Evolutionary conservation across 2,888 invertebrate genomes (phyloP).

Genomic region (Graphium colonna): DNA sequence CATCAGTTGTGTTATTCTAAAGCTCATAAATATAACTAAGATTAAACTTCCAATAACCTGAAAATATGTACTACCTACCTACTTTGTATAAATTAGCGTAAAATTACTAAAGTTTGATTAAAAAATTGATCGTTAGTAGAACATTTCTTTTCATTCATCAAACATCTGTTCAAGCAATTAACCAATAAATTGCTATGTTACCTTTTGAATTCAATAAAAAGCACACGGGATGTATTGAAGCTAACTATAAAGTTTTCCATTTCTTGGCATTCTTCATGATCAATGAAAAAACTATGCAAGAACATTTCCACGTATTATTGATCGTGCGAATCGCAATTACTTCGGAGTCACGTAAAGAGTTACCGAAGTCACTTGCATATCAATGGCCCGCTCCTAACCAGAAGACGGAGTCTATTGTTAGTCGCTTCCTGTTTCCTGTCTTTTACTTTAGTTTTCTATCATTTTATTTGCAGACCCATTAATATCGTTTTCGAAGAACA

Average conservation of each 20-base stretch:
- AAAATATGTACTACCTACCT: no score
- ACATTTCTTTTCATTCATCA: no score
- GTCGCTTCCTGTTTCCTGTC: constrained; percentile 8
- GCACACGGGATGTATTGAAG: constrained; percentile 2
- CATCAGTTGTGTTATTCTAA: no score
- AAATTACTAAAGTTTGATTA: no score
- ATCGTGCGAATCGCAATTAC: constrained; percentile 22
- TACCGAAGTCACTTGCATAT: constrained; percentile 15
- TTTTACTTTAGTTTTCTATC: neutral
- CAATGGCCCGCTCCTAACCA: constrained; percentile 12
- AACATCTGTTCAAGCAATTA: no score
- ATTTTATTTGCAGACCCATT: neutral
- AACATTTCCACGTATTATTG: constrained; percentile 22
- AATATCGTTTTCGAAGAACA: neutral
- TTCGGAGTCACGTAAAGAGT: constrained; percentile 17
- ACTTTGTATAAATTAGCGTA: no score
- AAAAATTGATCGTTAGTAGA: no score
- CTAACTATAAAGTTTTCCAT: constrained; percentile 7
- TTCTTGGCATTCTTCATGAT: neutral
- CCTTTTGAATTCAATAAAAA: neutral
- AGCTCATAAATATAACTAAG: no score
- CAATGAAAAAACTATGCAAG: constrained; percentile 18
- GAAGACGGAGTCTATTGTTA: constrained; percentile 11
- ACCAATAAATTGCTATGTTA: neutral
- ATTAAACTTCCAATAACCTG: no score